Base-by-base conservation (phyloP, 92 coral and sea anemone species). In the Umimayanthus chanpuru region DNA sequence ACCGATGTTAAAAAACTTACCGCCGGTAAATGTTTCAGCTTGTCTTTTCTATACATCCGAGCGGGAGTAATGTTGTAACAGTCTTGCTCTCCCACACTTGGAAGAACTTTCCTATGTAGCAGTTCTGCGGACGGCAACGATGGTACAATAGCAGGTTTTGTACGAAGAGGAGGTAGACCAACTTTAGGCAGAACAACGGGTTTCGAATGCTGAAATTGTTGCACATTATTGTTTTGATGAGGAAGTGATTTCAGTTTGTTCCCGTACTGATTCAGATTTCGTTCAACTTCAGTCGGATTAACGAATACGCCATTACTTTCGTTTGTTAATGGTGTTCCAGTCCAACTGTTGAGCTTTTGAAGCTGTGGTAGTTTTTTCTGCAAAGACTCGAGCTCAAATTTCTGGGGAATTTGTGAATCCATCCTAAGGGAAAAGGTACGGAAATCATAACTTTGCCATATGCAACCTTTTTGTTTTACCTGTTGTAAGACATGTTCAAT, bases 301-400 rank as follows among this genome's bases (percentile, higher is more conserved):
- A 12, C 36, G 32, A 68, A 23, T 68, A 29, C 74, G 74, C 32
- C 76, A 72, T 72, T 72, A 6, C 39, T 72, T 72, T 72, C 76
- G 23, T 28, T 32, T 29, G 76, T 32, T 21, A 72, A 5, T 72
- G 76, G 76, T 10, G 36, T 72, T 29, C 76, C 76, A 11, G 76
- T 72, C 76, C 76, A 72, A 72, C 76, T 72, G 76, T 72, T 72
- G 9, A 72, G 76, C 40, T 32, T 28, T 29, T 72, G 76, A 11
- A 72, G n/a, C 21, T 9, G 38, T 6, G 76, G 76, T 9, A 72
- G 21, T 29, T 28, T 21, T 28, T 72, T 28, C 76, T 29, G 40
- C 41, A 72, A 12, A 29, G 76, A 72, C 38, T 61, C 26, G 9
- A 61, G 25, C 68, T 61, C 68, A 61, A 61, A 61, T 61, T 23